Evolutionary conservation across 2,113 vertebrate species (phyloP), one percentile per base, ranked within the genome.

Genomic region (Paraplagusia blochii): DNA sequence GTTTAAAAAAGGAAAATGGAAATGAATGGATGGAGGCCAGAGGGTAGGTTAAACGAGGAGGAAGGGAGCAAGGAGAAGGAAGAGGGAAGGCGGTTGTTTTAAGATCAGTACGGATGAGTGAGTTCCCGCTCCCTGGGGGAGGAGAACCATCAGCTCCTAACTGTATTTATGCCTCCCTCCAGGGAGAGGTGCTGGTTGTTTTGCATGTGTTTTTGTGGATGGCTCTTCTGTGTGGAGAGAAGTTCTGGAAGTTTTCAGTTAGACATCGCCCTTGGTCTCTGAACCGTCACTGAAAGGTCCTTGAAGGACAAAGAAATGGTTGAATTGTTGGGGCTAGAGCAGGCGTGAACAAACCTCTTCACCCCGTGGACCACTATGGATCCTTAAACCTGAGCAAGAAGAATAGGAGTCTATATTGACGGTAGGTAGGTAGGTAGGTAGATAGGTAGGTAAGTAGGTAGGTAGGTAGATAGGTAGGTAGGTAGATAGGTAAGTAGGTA

Each of bases 81-180:
- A 70, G 44, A 57, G 64, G 56, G 61, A 71, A 64, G 77, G 81
- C 63, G 88, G 88, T 90, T 90, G 88, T 90, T 91, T 91, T 90
- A 90, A 90, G 87, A 91, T 90, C 88, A 90, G 85, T 77, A 79
- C 74, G 88, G 88, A 90, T 90, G 90, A 90, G 75, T 85, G 85
- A 82, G 4, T 81, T 59, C 56, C 58, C 68, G 53, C 63, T 88
- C 88, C 82, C 84, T 53, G 61, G 87, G 85, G 89, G 85, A 64
- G 76, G 74, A 29, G 60, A 62, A 66, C 86, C 80, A 79, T 77
- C 70, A 76, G 69, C 84, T 87, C 85, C 81, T 86, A 85, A 61
- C 48, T 67, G 74, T 58, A 58, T 79, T 83, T 76, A 74, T 66
- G 83, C 77, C 47, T 75, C 44, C 77, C 78, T 63, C 8, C 1